Evolutionary conservation across 2,888 invertebrate species (phyloP).

Genomic region (Dasysyrphus albostriatus): DNA sequence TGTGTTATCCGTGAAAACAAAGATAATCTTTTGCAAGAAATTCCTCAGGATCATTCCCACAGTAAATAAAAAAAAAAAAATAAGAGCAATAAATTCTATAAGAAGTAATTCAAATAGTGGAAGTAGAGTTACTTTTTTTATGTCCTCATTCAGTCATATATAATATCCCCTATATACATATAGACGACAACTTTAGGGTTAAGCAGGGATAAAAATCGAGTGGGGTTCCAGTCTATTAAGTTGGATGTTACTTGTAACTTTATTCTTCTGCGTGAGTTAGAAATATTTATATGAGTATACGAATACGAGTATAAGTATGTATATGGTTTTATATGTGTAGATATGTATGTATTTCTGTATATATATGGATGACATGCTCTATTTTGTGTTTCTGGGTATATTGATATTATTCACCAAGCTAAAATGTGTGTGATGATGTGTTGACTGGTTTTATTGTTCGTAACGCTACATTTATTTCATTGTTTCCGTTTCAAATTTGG

Average conservation of each 20-base stretch:
- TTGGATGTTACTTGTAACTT: conserved; percentile 33
- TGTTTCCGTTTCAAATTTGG: conserved; percentile 39
- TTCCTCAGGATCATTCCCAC: conserved; percentile 44
- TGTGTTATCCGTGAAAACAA: conserved; percentile 23
- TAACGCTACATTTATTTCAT: conserved; percentile 59
- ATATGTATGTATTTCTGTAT: neutral
- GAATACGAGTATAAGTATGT: no score
- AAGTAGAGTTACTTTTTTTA: conserved; percentile 27
- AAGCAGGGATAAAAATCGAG: conserved; percentile 53
- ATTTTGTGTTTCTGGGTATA: conserved; percentile 21
- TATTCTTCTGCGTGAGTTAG: conserved; percentile 16
- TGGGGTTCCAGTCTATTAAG: conserved; percentile 59
- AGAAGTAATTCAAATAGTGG: conserved; percentile 55
- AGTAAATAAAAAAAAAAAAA: conserved; percentile 31
- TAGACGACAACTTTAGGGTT: conserved; percentile 48
- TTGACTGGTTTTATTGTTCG: conserved; percentile 60
- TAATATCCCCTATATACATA: conserved; percentile 4
- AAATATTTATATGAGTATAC: no score
- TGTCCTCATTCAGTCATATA: conserved; percentile 21
- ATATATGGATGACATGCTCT: conserved; percentile 31
- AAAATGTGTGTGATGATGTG: conserved; percentile 58
- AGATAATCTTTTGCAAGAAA: conserved; percentile 36
- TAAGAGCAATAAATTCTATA: conserved; percentile 50
- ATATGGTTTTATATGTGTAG: no score
- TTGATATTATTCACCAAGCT: conserved; percentile 55